phyloP scores from a whole-genome alignment of 2,113 vertebrate genomes.

The Atherinomorus stipes region DNA sequence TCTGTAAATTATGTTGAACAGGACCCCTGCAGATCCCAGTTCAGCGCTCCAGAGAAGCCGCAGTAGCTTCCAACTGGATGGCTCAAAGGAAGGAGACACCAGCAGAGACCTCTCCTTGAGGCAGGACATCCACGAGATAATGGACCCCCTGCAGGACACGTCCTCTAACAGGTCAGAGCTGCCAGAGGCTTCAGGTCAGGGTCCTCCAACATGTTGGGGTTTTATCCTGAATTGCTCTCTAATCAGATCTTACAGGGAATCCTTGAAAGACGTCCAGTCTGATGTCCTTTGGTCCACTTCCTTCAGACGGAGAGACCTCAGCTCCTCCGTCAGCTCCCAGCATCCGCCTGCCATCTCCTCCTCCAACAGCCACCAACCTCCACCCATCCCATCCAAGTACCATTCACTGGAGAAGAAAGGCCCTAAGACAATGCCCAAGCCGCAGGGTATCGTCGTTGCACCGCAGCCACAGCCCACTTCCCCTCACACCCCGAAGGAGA shows the following conservation, averaged over 20 bases:
- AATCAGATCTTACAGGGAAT: conserved; percentile 89
- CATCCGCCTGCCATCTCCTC: conserved; percentile 26
- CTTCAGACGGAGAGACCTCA: conserved; percentile 86
- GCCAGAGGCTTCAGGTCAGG: background rate
- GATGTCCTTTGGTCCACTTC: conserved; percentile 92
- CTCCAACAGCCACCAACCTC: conserved; percentile 67
- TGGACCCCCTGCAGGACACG: conserved; percentile 75
- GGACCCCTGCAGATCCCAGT: conserved; percentile 52
- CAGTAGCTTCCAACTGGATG: conserved; percentile 87
- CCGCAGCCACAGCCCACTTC: conserved; percentile 47
- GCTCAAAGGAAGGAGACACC: conserved; percentile 50
- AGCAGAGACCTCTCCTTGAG: conserved; percentile 74
- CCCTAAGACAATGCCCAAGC: conserved; percentile 80
- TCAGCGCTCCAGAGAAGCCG: conserved; percentile 85
- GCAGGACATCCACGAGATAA: conserved; percentile 70
- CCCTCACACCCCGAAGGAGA: conserved; percentile 89
- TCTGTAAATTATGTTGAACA: conserved; percentile 2
- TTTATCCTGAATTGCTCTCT: conserved; percentile 18
- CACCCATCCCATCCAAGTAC: conserved; percentile 57
- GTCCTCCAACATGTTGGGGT: background rate
- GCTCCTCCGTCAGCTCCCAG: conserved; percentile 22
- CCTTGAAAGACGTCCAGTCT: conserved; percentile 90
- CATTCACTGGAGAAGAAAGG: conserved; percentile 82
- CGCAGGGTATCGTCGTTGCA: conserved; percentile 38
- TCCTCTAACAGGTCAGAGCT: conserved; percentile 78